Percentiles rank a stretch among this genome's conserved stretches.
Conservation (phyloP, 1,140 invertebrate genomes). For the Branchinecta lynchi region DNA sequence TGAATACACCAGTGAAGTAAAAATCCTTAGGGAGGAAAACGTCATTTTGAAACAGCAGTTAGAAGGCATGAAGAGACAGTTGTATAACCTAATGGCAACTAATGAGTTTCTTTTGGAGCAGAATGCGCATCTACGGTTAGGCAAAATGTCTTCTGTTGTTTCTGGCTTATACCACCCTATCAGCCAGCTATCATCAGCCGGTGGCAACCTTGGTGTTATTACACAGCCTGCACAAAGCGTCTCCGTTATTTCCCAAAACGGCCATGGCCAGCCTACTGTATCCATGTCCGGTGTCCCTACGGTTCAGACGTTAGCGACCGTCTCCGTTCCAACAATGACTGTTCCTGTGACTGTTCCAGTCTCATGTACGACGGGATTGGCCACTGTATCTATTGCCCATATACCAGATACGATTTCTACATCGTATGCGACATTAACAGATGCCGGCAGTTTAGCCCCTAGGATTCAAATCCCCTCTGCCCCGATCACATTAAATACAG, state of each 20-base stretch:
- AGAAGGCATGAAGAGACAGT: conserved; percentile 43
- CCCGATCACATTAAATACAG: conserved; percentile 13
- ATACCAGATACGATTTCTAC: conserved; percentile 23
- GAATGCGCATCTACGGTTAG: conserved; percentile 55
- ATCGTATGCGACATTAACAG: conserved; percentile 21
- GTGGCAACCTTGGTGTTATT: conserved; percentile 10
- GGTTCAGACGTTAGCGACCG: conserved; percentile 31
- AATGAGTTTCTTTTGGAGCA: conserved; percentile 66
- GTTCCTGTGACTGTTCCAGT: conserved; percentile 37
- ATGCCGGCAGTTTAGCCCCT: conserved; percentile 20
- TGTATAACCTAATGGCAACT: conserved; percentile 52
- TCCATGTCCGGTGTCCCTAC: not conserved
- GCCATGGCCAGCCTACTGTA: not conserved
- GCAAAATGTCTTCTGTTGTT: conserved; percentile 38
- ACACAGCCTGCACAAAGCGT: not conserved
- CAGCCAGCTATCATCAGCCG: conserved; percentile 17
- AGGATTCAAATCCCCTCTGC: conserved; percentile 26
- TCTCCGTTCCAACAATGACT: conserved; percentile 41
- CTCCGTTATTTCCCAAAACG: not conserved
- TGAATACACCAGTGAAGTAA: conserved; percentile 15
- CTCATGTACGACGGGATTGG: conserved; percentile 1
- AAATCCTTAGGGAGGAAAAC: conserved; percentile 54
- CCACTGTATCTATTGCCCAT: conserved; percentile 23
- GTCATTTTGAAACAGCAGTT: conserved; percentile 49
- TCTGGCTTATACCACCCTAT: conserved; percentile 24